Evolutionary conservation across 2,113 vertebrate species (phyloP).

Genomic region (Menura novaehollandiae): DNA sequence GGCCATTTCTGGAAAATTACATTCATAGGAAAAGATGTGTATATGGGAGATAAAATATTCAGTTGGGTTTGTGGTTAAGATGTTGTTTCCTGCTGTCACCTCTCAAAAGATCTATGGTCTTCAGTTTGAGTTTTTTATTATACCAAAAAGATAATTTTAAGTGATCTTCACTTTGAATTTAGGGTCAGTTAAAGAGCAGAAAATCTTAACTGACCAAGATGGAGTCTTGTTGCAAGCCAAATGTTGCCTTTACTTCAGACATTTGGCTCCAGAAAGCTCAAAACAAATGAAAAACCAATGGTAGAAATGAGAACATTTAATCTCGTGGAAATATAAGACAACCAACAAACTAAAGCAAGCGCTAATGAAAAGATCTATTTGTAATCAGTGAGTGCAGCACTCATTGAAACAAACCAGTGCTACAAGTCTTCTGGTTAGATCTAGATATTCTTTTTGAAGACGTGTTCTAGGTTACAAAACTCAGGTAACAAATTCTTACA

Average conservation of each 20-base stretch:
- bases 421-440: not conserved
- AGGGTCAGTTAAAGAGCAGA: not conserved
- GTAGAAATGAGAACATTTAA: not conserved
- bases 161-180: not conserved
- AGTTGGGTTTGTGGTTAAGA: conserved; percentile 23
- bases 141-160: not conserved
- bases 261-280: not conserved
- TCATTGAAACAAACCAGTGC: not conserved
- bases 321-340: not conserved
- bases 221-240: not conserved
- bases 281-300: not conserved
- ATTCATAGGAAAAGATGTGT: not conserved
- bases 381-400: fast-evolving
- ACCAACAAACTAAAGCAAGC: not conserved
- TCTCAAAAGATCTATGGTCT: not conserved
- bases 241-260: not conserved
- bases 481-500: not conserved
- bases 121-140: not conserved
- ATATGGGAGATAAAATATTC: conserved; percentile 35
- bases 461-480: not conserved
- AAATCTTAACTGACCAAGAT: not conserved
- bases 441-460: not conserved
- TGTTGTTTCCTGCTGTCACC: not conserved
- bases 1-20: not conserved
- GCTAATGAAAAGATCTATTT: not conserved